Evolutionary conservation across 2,113 vertebrate species (phyloP), one percentile per base, ranked within the genome.

Genomic region (Chascanopsetta lugubris): DNA sequence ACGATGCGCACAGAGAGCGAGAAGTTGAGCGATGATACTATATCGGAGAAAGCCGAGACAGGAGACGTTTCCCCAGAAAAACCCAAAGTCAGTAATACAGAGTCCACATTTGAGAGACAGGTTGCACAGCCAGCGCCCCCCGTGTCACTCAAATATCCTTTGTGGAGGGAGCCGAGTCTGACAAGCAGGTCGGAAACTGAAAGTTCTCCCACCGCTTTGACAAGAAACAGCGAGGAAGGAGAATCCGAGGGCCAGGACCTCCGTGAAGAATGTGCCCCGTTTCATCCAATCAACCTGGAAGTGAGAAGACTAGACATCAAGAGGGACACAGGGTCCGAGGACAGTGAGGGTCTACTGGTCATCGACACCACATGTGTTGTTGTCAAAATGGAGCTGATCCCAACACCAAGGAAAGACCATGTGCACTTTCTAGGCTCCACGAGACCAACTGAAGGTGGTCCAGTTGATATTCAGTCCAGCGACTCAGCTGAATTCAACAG

Each of bases 331-430:
- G 43, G 69, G 42, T 29, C 69, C 21, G 77, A 87, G 27, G 77
- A 75, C 10, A 82, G 46, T 1, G 85, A 87, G n/a, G 92, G 91
- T 0, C 66, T 93, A 6, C 87, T 95, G 73, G 86, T 94, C 29
- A 94, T 95, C 0, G 93, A 98, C 49, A 94, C 94, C 66, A 95
- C 93, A n/a, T 91, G 94, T 6, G 94, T 96, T 63, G 90, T 95
- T 18, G 94, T 96, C 17, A 91, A 91, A 18, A 93, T 94, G 13
- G 93, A 95, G 71, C 91, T 94, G 9, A 90, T 97, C 7, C 85
- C 89, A 3, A 88, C 92, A 2, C 93, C 93, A 0, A 88, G 86
- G 64, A 90, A 89, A 36, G 91, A 94, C 59, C 93, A 89, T 5
- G 91, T 94, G 43, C 89, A 85, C 29, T 89, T 88, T 70, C 46